phyloP scores from a whole-genome alignment of 2,888 invertebrate genomes.

The Pyralis farinalis region DNA sequence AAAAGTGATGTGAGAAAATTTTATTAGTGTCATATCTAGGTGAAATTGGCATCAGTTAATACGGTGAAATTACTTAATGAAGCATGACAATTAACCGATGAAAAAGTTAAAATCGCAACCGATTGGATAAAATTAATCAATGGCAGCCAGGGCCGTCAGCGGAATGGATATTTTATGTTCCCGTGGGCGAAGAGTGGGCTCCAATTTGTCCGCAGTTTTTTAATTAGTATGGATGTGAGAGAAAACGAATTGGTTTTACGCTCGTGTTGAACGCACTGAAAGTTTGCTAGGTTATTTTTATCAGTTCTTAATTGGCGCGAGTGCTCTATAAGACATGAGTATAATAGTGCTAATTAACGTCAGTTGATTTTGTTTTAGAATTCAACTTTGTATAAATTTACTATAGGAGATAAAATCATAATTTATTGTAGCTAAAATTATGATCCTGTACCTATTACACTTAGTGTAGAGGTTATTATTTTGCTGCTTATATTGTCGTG shows the following conservation, averaged over 20 bases:
- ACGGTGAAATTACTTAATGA: conserved; percentile 50
- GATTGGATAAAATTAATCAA: conserved; percentile 76
- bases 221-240: conserved; percentile 75
- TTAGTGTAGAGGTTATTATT: too few relatives aligned
- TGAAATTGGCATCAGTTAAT: conserved; percentile 16
- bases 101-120: conserved; percentile 65
- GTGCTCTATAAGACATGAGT: too few relatives aligned
- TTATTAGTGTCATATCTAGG: neutral
- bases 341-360: neutral
- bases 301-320: neutral
- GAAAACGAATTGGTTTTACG: conserved; percentile 67
- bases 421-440: too few relatives aligned
- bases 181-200: conserved; percentile 68
- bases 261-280: conserved; percentile 31
- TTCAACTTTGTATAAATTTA: too few relatives aligned
- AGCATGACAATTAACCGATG: conserved; percentile 64
- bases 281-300: conserved; percentile 16
- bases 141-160: conserved; percentile 53
- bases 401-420: too few relatives aligned
- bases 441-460: too few relatives aligned
- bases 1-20: neutral
- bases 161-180: conserved; percentile 76
- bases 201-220: conserved; percentile 78
- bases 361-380: neutral
- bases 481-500: too few relatives aligned